These are phyloP conservation scores for Vireo altiloquus DNA, from an alignment of 2,113 vertebrate species.

Conservation along the genomic window DNA sequence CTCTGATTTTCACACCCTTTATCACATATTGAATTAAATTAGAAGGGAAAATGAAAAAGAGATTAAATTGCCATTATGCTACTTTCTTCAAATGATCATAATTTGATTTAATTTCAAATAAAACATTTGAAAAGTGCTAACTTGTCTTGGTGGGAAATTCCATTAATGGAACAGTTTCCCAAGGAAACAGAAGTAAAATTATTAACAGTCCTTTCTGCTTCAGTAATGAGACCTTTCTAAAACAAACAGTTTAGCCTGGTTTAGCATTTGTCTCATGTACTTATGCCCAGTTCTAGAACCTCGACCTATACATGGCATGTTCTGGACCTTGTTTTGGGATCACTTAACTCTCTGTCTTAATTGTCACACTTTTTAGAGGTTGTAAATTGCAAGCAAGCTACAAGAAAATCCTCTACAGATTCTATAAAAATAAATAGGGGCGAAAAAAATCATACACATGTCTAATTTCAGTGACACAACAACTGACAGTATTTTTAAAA, in stretches of 20 bases:
- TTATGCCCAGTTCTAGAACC: background rate
- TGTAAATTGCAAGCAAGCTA: background rate
- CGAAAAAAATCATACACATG: fast-evolving
- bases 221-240: background rate
- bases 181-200: background rate
- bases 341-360: background rate
- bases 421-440: background rate
- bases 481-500: background rate
- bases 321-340: background rate
- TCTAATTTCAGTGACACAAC: background rate
- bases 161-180: background rate
- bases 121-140: background rate
- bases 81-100: background rate
- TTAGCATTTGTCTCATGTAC: background rate
- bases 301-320: background rate
- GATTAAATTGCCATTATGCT: background rate
- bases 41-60: background rate
- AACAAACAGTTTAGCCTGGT: background rate
- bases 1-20: background rate
- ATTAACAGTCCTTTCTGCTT: background rate
- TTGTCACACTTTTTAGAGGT: background rate
- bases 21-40: background rate
- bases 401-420: background rate
- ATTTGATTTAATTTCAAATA: background rate
- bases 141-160: background rate